phyloP scores from a whole-genome alignment of 2,888 invertebrate genomes.

The Steromphala cineraria region DNA sequence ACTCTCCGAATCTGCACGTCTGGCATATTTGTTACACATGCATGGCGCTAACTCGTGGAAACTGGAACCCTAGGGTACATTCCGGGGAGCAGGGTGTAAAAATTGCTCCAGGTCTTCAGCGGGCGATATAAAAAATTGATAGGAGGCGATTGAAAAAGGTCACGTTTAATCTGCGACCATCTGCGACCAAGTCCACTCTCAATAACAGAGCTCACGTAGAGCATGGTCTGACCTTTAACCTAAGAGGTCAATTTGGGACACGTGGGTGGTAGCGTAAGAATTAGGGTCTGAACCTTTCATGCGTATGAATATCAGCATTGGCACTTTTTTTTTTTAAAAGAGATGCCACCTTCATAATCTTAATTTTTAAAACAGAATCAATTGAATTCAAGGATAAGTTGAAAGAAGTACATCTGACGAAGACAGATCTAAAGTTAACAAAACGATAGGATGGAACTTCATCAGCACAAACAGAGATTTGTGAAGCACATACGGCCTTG shows the following conservation, averaged over 20 bases:
- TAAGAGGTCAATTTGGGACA: not conserved
- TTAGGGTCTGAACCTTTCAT: too few species aligned
- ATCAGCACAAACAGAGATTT: too few species aligned
- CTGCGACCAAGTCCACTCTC: not conserved
- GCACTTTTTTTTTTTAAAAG: too few species aligned
- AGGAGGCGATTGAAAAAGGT: not conserved
- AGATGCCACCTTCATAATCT: too few species aligned
- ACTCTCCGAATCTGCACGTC: not conserved
- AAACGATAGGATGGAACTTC: too few species aligned
- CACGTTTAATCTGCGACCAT: not conserved
- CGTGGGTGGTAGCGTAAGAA: not conserved
- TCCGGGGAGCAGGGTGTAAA: not conserved
- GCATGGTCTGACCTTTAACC: not conserved
- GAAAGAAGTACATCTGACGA: too few species aligned
- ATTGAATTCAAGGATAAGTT: too few species aligned
- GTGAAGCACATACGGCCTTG: too few species aligned
- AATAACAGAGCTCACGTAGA: not conserved
- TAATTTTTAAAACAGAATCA: too few species aligned
- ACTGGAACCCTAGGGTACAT: not conserved
- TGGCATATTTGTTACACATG: not conserved
- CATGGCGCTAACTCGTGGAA: not conserved
- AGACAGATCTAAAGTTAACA: too few species aligned
- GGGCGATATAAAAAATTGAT: not conserved
- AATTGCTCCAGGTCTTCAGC: not conserved
- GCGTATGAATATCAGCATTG: too few species aligned